Evolutionary conservation across 2,888 invertebrate species (phyloP).

Genomic region (Muschampia plurimacula): DNA sequence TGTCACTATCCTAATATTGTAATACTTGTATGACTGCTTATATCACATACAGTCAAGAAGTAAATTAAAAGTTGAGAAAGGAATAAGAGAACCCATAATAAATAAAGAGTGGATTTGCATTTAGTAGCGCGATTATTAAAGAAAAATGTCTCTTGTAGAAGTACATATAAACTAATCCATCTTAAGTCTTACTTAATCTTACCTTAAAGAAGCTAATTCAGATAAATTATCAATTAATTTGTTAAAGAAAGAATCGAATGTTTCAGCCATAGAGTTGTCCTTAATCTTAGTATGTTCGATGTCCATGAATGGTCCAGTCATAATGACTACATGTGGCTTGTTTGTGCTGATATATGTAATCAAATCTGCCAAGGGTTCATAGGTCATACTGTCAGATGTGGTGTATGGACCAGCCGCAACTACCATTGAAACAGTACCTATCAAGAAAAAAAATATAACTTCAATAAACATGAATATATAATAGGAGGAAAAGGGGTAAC

Average conservation of each 20-base stretch:
- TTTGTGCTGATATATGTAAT: constrained; percentile 87
- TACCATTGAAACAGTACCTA: constrained; percentile 88
- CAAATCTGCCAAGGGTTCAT: constrained; percentile 93
- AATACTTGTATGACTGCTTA: no score
- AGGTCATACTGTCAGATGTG: constrained; percentile 90
- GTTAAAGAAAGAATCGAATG: constrained; percentile 91
- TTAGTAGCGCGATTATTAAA: no score
- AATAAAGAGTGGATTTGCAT: neutral
- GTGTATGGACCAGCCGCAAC: constrained; percentile 95
- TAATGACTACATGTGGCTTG: constrained; percentile 91
- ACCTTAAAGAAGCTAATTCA: constrained; percentile 85
- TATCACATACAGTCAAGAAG: no score
- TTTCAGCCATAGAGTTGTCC: constrained; percentile 87
- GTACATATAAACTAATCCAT: no score
- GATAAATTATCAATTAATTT: constrained; percentile 88
- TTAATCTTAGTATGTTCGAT: constrained; percentile 87
- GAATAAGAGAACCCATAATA: no score
- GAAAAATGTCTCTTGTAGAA: no score
- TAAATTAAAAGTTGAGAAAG: no score
- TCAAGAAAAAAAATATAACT: constrained; percentile 29
- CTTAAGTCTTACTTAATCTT: constrained; percentile 30
- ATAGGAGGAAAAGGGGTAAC: no score
- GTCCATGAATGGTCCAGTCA: constrained; percentile 95
- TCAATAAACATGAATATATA: no score
- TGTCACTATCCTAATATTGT: no score